phyloP scores from a whole-genome alignment of 2,113 vertebrate genomes.

The Scytalopus superciliaris region DNA sequence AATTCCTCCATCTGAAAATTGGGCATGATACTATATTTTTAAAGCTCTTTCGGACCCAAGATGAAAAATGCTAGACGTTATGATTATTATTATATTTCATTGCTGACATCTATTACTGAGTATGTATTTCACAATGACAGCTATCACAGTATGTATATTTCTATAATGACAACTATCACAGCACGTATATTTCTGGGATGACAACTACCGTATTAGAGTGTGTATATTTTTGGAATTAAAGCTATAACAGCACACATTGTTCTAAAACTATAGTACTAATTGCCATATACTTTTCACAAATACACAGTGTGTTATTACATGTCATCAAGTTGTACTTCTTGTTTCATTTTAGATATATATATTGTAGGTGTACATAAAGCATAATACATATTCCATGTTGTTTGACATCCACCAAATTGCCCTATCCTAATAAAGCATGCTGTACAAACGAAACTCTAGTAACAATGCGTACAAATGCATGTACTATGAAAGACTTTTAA shows the following conservation, averaged over 20 bases:
- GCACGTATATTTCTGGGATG: constrained; percentile 11
- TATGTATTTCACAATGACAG: constrained; percentile 58
- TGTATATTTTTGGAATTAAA: constrained; percentile 39
- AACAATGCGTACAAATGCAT: constrained; percentile 34
- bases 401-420: constrained; percentile 56
- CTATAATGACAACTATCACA: constrained; percentile 55
- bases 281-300: background rate
- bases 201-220: background rate
- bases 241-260: background rate
- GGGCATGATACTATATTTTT: background rate
- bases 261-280: constrained; percentile 22
- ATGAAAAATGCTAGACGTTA: background rate
- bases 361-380: background rate
- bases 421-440: constrained; percentile 50
- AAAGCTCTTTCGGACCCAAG: background rate
- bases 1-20: background rate
- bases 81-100: constrained; percentile 57
- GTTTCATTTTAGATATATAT: background rate
- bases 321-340: background rate
- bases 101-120: constrained; percentile 48
- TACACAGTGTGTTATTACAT: background rate
- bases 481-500: constrained; percentile 51
- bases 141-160: constrained; percentile 62
- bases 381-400: background rate
- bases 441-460: constrained; percentile 35